Base-by-base conservation (phyloP, 92 coral and sea anemone species). In the Parazoanthus darwini region DNA sequence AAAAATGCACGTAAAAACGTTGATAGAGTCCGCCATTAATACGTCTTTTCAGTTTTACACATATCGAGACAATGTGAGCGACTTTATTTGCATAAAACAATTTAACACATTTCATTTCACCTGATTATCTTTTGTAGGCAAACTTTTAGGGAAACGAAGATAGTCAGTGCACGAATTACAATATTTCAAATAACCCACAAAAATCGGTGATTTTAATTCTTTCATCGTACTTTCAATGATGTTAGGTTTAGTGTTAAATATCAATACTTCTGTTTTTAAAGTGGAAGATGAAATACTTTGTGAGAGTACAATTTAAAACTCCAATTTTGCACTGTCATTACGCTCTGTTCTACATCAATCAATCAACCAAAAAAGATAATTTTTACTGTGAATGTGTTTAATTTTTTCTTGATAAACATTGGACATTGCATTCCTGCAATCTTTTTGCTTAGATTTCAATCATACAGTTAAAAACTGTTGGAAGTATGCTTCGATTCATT, bases 301-400 rank as follows among this genome's bases (percentile, higher is more conserved):
- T 23, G 6, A 63, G 20, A 54, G 18, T 14, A 54, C 59, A 54
- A 14, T 54, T 54, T 63, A 23, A 5, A 20, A 63, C 26, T 9
- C 22, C 42, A 8, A 25, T 79, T 79, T 51, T 51, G 66, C 82
- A n/a, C 59, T 78, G 63, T 22, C 39, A 16, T 33, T 13, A 13
- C 48, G 72, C 65, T 70, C 87, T 72, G 87, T 29, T 37, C 68
- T 43, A 18, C 63, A 72, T 84, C 87, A 70, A 84, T 84, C 87
- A 70, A 84, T 84, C 87, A 84, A 84, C 67, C 77, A 51, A 48
- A 72, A 84, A 84, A 56, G 87, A 84, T 71, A 84, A 46, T 42
- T 71, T 84, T 48, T 22, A 16, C 56, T 84, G 87, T 72, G 75
- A 71, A 71, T 84, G 63, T 10, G 48, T 82, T 67, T 66, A 42